Base-by-base conservation (phyloP, 2,113 vertebrate genomes). In the Scortum barcoo region DNA sequence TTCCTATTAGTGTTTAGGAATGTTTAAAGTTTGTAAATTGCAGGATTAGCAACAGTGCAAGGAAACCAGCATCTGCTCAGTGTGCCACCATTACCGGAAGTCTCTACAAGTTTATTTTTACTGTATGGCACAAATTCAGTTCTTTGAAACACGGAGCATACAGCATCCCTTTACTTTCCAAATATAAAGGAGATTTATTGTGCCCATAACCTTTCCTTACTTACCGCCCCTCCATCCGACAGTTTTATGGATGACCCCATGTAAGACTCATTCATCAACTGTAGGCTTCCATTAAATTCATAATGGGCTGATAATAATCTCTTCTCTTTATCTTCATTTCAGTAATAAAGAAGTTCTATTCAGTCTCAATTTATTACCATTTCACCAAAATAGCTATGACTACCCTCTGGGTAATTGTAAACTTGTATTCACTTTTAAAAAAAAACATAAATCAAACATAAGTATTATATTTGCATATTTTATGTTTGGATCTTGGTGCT, bases 241-340 rank as follows among this genome's bases (percentile, higher is more conserved):
- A 92, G 50, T 77, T 92, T 93, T 91, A 90, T 90, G 70, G 85
- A 92, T 89, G 86, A 90, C 75, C 84, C 82, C 80, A 82, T 57
- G 74, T 65, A 80, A 67, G 80, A 83, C 88, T 91, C 73, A 78
- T 91, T 76, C 63, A 90, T 88, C 89, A 90, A 67, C 68, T 2
- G 24, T 56, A 65, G 54, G 69, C 81, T 76, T 36, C 76, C 75
- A 71, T 87, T 86, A 85, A 88, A 88, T 85, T 76, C 76, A 87
- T 83, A 80, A 90, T 22, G 54, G 61, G 81, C 54, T 71, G 72
- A 83, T 86, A 85, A 90, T 62, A 71, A 77, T 82, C 84, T 84
- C 81, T 81, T 83, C 57, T 58, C 75, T 61, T 80, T 72, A 53
- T 76, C 68, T 68, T 80, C 44, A 30, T 79, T 81, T 74, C 78